Evolutionary conservation across 2,888 invertebrate species (phyloP), one percentile per base, ranked within the genome.

Genomic region (Epinotia nisella): DNA sequence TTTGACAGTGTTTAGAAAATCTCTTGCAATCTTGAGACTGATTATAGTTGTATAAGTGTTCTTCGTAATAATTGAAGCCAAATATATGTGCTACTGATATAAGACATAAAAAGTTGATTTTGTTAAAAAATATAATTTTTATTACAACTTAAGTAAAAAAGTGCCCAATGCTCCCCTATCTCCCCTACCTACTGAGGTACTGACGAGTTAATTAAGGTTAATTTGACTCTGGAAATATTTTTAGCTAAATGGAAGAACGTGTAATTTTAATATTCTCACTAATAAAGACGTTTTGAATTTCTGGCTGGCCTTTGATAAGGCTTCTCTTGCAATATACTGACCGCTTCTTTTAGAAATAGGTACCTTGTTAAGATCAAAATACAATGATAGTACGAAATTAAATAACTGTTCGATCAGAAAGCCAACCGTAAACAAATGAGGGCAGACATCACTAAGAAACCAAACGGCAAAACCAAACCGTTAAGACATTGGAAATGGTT

Each of bases 401-500:
- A 66, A 66, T 55, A 9, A 66, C 21, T 19, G n/a, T 61, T 62
- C 60, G 35, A 71, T 71, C 60, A 55, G 60, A 71, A 55, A 35
- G 60, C 39, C 29, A 61, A 45, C n/a, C 39, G 59, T 17, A 67
- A 56, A 60, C 53, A 59, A 67, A 71, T 67, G 61, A 35, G 55
- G 41, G 29, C 70, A 59, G 35, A 66, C 59, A 56, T 55, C 51
- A 62, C 53, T 17, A 7, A 60, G 21, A 45, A 53, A 45, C 60
- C 55, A 55, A 53, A 55, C 55, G 35, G 55, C 41, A 19, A 41
- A 45, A 11, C 3, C 41, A 49, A 59, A 71, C 75, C 75, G 76
- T 74, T 76, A 71, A 75, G 71, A 71, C 68, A 74, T 24, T 75
- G 74, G 71, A 74, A 75, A 67, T 70, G 55, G 72, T 49, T 65